Base-by-base conservation (phyloP, 1,140 invertebrate species). In the Hyles vespertilio region DNA sequence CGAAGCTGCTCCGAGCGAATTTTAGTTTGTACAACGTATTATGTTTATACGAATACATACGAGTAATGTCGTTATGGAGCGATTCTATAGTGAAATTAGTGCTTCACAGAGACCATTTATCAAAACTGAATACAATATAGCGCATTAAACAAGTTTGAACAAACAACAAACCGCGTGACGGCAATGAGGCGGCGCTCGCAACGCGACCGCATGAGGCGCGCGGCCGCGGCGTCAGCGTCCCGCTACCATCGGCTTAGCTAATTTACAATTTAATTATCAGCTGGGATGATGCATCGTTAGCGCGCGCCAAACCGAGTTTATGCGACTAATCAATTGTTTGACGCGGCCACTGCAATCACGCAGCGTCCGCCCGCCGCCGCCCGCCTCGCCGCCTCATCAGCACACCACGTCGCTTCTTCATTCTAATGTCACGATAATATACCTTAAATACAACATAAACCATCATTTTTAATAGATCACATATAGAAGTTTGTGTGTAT, bases 291-390 rank as follows among this genome's bases (percentile, higher is more conserved):
- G 80, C 82, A 87, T 85, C 81, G 85, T 87, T 88, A 88, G 85
- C 77, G 77, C 67, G 70, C 79, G 82, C 84, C 85, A 87, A 88
- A 87, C 83, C 79, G 81, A 89, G 84, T 89, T 89, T 89, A 89
- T 89, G 81, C 82, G 79, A 86, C 84, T 89, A 89, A 89, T 87
- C 86, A 89, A 89, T 87, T 89, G 86, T 87, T 89, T 89, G 86
- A 86, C 79, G 86, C 82, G 82, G 81, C 81, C 79, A 73, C 74
- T 84, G 82, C 86, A 89, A 89, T 87, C 84, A 89, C 84, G 80
- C 74, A 72, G 74, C 80, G 71, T 68, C 67, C 72, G 64, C 44
- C 56, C 58, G 40, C 50, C 63, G 36, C 33, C 48, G 32, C 64
- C 36, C 52, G 33, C 58, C 45, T 11, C 59, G 36, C 55, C 51